Conservation (phyloP, 2,797 vertebrate genomes). For the Sebastiscus tertius region DNA sequence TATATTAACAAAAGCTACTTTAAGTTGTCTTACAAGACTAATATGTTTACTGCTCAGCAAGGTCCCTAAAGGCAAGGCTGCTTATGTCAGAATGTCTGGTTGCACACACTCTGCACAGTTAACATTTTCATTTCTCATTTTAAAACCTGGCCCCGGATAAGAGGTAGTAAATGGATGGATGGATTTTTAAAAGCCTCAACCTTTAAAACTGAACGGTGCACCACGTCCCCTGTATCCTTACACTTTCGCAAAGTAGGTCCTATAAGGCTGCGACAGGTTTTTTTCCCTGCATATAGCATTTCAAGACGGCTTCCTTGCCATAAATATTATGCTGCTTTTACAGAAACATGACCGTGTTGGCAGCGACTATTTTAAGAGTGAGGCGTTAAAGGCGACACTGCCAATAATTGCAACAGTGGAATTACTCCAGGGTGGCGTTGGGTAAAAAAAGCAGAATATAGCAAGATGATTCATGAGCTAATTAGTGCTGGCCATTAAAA, state of each 20-base stretch:
- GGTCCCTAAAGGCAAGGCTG: conserved; percentile 33
- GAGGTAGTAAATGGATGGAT: too few species aligned
- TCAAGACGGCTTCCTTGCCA: neutral
- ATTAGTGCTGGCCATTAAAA: conserved; percentile 21
- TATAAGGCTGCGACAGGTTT: neutral
- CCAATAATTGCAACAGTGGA: conserved; percentile 10
- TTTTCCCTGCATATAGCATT: neutral
- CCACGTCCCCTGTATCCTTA: conserved; percentile 1
- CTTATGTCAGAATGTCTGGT: conserved; percentile 40
- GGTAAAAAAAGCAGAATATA: conserved; percentile 1
- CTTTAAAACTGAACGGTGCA: conserved; percentile 6
- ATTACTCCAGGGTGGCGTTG: neutral
- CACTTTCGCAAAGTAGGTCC: neutral
- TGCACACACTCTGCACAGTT: conserved; percentile 25
- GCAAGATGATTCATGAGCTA: conserved; percentile 36
- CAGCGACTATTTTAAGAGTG: conserved; percentile 7
- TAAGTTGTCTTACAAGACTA: conserved; percentile 53
- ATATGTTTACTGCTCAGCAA: conserved; percentile 57
- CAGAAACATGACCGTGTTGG: neutral
- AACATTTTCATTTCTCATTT: conserved; percentile 22
- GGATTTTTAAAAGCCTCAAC: neutral
- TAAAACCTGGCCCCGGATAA: conserved; percentile 9
- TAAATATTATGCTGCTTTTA: neutral
- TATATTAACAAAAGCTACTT: conserved; percentile 51
- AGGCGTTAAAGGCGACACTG: neutral